A percentile compares a stretch with the other conserved stretches of the same genome.
phyloP scores from a whole-genome alignment of 2,797 vertebrate genomes.

The Sebastes diploproa region DNA sequence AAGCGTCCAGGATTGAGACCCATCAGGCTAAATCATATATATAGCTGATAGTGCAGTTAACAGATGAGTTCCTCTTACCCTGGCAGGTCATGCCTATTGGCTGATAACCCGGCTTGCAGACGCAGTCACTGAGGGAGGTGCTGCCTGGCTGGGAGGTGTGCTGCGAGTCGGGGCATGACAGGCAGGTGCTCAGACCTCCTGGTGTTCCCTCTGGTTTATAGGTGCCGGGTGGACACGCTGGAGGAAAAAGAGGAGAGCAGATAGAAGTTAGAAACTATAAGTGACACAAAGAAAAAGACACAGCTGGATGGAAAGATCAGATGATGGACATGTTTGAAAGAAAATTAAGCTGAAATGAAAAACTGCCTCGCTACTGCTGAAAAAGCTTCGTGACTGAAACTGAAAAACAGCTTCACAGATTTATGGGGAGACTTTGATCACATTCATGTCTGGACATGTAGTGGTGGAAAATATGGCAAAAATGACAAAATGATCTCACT shows the following conservation, averaged over 20 bases:
- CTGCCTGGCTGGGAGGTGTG: conserved; percentile 93
- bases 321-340: neutral
- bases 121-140: conserved; percentile 88
- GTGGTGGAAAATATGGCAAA: conserved; percentile 44
- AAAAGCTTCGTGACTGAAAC: conserved; percentile 14
- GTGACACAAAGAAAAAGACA: neutral
- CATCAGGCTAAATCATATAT: too few species aligned
- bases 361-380: neutral
- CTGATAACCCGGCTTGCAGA: conserved; percentile 88
- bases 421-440: conserved; percentile 51
- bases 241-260: neutral
- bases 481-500: conserved; percentile 42
- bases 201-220: conserved; percentile 92
- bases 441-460: conserved; percentile 54
- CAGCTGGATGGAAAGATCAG: neutral
- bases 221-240: conserved; percentile 93
- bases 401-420: conserved; percentile 40
- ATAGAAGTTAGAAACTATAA: neutral
- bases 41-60: neutral
- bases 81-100: conserved; percentile 85
- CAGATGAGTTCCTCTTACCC: conserved; percentile 74
- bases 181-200: conserved; percentile 90
- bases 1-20: too few species aligned
- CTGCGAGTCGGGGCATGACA: conserved; percentile 86
- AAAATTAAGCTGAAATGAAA: conserved; percentile 22